Conservation (phyloP, 2,888 invertebrate species). For the Aelia acuminata region DNA sequence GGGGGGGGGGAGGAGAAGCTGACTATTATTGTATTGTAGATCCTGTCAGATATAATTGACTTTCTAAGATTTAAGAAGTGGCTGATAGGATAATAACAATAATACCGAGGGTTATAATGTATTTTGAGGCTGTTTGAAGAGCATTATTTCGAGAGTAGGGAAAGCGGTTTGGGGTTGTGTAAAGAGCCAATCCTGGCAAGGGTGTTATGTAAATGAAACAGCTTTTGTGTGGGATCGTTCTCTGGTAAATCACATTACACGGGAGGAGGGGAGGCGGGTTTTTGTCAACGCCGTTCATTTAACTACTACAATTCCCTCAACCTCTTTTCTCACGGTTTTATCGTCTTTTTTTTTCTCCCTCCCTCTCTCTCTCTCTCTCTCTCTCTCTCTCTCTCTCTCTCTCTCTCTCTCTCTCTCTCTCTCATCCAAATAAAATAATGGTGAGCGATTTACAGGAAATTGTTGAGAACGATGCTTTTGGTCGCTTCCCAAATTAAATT, state of each 20-base stretch:
- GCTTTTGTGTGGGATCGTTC: constrained; percentile 50
- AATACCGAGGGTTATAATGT: constrained; percentile 26
- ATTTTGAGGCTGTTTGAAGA: background rate
- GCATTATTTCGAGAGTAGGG: constrained; percentile 47
- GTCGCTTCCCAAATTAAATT: background rate
- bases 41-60: constrained; percentile 42
- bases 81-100: constrained; percentile 32
- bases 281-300: constrained; percentile 42
- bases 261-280: constrained; percentile 31
- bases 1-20: background rate
- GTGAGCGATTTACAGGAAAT: background rate
- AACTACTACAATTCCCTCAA: constrained; percentile 42
- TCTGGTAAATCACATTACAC: constrained; percentile 54
- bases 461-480: background rate
- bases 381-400: too few species aligned
- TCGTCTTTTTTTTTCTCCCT: background rate
- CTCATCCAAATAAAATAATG: background rate
- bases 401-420: too few species aligned
- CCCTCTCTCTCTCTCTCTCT: too few species aligned
- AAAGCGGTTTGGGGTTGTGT: constrained; percentile 49
- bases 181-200: background rate
- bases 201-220: constrained; percentile 43
- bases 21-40: constrained; percentile 16
- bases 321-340: constrained; percentile 42
- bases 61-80: constrained; percentile 31